Evolutionary conservation across 2,888 invertebrate genomes (phyloP), one percentile per base, ranked within the genome.

Genomic region (Eugnorisma glareosa): DNA sequence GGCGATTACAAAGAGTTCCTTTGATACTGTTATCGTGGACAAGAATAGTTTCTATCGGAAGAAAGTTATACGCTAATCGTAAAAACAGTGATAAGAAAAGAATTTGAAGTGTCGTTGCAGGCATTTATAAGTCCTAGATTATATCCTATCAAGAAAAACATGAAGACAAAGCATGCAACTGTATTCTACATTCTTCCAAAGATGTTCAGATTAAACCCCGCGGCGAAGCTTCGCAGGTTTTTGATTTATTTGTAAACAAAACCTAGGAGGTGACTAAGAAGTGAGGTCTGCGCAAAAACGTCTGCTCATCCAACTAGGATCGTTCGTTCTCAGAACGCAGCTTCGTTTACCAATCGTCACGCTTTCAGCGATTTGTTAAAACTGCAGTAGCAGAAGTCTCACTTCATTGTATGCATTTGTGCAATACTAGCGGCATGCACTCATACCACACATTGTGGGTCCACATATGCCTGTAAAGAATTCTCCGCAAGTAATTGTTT

Each of bases 331-430:
- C 67, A 77, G 84, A 84, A 77, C 64, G 63, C 79, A 78, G 86
- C 85, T 89, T 89, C 90, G 59, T 78, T 80, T 86, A 74, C 86
- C 88, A 86, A 89, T 88, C 91, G 91, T 92, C 91, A 92, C 91
- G 92, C 90, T 89, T 81, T 64, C 35, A 77, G 37, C 31, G 15
- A 57, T 76, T 21, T 6, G 35, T 15, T 67, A 11, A 48, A 71
- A 67, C 43, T 67, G 54, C 51, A 64, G 13, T 43, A 40, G 21
- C 83, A 83, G 80, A 83, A 80, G 83, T 51, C 54, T 70, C 67
- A 82, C 82, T 77, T 35, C 0, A 3, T 28, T 51, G 24, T 4
- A 37, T 59, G 79, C 63, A 67, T 0, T 67, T 67, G 7, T 67
- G 57, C 37, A 66, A 31, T 6, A 18, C 24, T 18, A 37, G 5